phyloP scores from a whole-genome alignment of 2,797 vertebrate species.

The Rhodeus uyekii region DNA sequence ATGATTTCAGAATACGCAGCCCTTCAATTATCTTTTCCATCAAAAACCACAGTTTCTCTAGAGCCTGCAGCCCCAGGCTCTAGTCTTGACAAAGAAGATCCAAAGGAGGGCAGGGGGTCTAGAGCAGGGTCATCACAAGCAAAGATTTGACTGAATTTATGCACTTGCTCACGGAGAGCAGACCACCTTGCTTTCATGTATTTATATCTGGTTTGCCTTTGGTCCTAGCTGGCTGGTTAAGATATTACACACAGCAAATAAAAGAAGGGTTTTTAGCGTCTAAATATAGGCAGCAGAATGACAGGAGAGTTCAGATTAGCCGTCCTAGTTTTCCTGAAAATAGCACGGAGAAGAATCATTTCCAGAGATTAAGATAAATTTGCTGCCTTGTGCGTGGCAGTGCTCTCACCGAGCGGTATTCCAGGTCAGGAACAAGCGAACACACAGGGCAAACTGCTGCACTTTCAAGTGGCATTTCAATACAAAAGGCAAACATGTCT shows the following conservation, averaged over 20 bases:
- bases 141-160: conserved; percentile 50
- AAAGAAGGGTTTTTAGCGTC: conserved; percentile 47
- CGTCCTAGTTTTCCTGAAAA: conserved; percentile 55
- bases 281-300: conserved; percentile 62
- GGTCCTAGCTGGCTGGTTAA: conserved; percentile 42
- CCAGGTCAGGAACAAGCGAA: conserved; percentile 47
- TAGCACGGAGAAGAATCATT: conserved; percentile 60
- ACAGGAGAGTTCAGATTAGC: conserved; percentile 59
- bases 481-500: background rate
- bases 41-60: background rate
- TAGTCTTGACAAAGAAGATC: conserved; percentile 42
- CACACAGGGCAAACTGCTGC: background rate
- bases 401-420: conserved; percentile 48
- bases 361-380: conserved; percentile 60
- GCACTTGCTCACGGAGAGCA: conserved; percentile 18
- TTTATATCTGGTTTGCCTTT: conserved; percentile 36
- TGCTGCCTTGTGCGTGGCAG: conserved; percentile 49
- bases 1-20: conserved; percentile 14
- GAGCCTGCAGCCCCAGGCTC: background rate
- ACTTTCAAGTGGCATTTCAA: background rate
- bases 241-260: conserved; percentile 52
- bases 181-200: conserved; percentile 52
- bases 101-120: conserved; percentile 1
- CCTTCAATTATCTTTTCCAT: background rate
- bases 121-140: background rate